These are phyloP conservation scores for Gymnothorax javanicus DNA, from an alignment of 2,797 vertebrate species.

Conservation along the genomic window DNA sequence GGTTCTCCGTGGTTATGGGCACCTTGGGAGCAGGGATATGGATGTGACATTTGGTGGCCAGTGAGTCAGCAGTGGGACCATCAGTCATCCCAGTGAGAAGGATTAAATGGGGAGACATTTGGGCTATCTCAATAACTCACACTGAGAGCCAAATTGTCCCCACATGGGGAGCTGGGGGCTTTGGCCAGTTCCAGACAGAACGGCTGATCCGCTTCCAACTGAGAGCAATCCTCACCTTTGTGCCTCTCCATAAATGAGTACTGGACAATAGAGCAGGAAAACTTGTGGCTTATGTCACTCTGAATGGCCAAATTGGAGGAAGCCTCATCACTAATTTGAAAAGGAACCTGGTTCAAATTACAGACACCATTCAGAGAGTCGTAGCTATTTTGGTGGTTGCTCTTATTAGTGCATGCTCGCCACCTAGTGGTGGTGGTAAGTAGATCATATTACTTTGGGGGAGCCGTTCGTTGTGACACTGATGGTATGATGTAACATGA, in stretches of 20 bases:
- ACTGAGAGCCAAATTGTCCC: not conserved
- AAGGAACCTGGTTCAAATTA: not conserved
- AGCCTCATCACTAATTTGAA: not conserved
- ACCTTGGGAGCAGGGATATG: not conserved
- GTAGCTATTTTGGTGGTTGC: not conserved
- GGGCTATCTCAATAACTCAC: not conserved
- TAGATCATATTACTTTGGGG: not conserved
- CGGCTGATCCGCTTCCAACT: not conserved
- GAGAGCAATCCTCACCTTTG: not conserved
- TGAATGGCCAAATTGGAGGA: not conserved
- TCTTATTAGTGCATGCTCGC: not conserved
- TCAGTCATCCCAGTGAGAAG: not conserved
- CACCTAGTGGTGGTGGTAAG: not conserved
- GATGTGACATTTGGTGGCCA: not conserved
- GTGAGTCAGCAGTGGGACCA: not conserved
- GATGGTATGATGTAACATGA: not conserved
- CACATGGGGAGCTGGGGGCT: not conserved
- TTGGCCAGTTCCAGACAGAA: not conserved
- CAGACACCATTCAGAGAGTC: not conserved
- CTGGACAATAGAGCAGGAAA: not conserved
- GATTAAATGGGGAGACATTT: conserved; percentile 4
- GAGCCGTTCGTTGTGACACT: not conserved
- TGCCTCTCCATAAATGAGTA: not conserved
- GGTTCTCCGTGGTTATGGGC: not conserved
- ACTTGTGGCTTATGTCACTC: not conserved